Base-by-base conservation (phyloP, 2,113 vertebrate genomes). In the Collichthys lucidus region DNA sequence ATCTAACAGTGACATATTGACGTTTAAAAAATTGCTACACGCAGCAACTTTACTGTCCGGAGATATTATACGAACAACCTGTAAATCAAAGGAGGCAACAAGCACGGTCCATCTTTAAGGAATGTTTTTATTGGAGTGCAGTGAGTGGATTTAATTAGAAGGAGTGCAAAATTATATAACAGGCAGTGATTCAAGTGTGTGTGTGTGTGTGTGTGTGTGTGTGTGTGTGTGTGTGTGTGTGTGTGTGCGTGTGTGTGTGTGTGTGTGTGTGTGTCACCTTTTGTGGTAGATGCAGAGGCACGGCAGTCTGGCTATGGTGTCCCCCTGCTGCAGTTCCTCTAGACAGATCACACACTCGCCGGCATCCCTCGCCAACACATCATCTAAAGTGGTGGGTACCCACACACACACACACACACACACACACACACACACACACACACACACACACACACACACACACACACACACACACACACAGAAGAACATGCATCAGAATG, bases 281-380 rank as follows among this genome's bases (percentile, higher is more conserved):
- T 99, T 99, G 95, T 99, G 98, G 95, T 99, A 99, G 94, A 99
- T 98, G 96, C 98, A 99, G 95, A 99, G 97, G 96, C 98, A 99
- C 90, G 98, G 98, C 94, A 99, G 97, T 95, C 98, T 97, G 94
- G 98, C 98, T 94, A 99, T 99, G 93, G 97, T 98, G 93, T 99
- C 98, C 74, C 98, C 98, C 89, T 98, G 98, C 94, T 98, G 96
- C 91, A 99, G 96, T 82, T 99, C 98, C 91, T 99, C 98, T 93
- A 99, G 95, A 95, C 98, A 99, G 94, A 99, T 99, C 91, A 99
- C 98, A 80, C 98, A 99, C 94, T 99, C 98, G 1, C 98, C 98
- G 0, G 98, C 96, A 3, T 99, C 98, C 95, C 96, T 98, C 85
- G 96, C 97, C 95, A 99, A 95, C 94, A 99, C 98, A 0, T 99